Base-by-base conservation (phyloP, 2,113 vertebrate species). In the Psilopogon haemacephalus region DNA sequence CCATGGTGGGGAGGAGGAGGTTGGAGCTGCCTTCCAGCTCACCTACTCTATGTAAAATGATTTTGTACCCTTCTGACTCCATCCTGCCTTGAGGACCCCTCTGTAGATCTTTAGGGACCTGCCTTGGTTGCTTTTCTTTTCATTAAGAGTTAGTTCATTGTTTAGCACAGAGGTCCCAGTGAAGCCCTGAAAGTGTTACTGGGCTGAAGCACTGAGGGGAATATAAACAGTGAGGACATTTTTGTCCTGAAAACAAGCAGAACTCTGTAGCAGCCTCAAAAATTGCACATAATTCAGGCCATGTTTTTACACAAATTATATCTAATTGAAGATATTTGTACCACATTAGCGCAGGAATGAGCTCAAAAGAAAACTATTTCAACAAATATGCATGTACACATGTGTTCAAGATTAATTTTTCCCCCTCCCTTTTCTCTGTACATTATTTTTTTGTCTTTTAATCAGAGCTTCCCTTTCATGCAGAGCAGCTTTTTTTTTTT, bases 371-470 rank as follows among this genome's bases (percentile, higher is more conserved):
- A 69, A 74, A 2, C 11, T 33, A 3, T 54, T 88, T 33, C 38
- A 59, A 67, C 15, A 63, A 89, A 62, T 8, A 50, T 2, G 11
- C 9, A 30, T 2, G 12, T 18, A 48, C 24, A 28, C 8, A 5
- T 1, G 1, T 2, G 5, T 44, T 71, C 20, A 72, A 42, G 44
- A 52, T 20, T 9, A 15, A 24, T 44, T 44, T 18, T 6, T 18
- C 42, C 42, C 5, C 4, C 23, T 3, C 6, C 30, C 6, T 24
- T 42, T 26, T 1, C 3, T 28, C 35, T 4, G 6, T 1, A 17
- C 12, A 13, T 21, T 42, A 24, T 11, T 42, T 42, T 55, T 37
- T 75, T 50, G 26, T 58, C 0, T 69, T 82, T 89, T 48, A 78
- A 26, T 35, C 21, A 55, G 2, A 7, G 8, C 9, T 55, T 73